phyloP scores from a whole-genome alignment of 2,113 vertebrate species.

The Astatotilapia flaviijosephi region DNA sequence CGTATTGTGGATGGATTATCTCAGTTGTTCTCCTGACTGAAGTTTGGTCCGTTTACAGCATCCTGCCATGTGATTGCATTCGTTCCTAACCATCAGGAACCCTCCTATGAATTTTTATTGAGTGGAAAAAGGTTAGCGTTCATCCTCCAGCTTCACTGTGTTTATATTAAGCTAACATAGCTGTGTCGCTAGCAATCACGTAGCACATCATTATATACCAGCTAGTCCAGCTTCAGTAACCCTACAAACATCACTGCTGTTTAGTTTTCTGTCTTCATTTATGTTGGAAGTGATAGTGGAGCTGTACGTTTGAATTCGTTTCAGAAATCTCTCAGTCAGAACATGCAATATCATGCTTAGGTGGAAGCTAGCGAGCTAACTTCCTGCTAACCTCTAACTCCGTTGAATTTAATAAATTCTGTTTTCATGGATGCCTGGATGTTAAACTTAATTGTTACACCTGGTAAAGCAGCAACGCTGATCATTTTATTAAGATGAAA shows the following conservation, averaged over 20 bases:
- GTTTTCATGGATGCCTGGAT: too few relatives aligned
- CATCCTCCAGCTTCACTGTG: neutral
- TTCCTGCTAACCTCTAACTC: too few relatives aligned
- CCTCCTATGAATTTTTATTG: accelerated
- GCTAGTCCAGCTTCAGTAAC: neutral
- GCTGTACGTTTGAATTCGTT: neutral
- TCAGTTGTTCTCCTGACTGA: neutral
- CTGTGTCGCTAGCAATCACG: neutral
- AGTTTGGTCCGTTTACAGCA: neutral
- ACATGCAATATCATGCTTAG: too few relatives aligned
- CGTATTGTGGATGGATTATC: neutral
- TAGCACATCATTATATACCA: neutral
- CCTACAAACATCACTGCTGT: neutral
- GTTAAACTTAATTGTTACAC: neutral
- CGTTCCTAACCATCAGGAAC: neutral
- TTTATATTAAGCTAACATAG: neutral
- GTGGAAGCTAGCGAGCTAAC: too few relatives aligned
- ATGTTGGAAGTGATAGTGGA: neutral
- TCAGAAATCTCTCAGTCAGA: neutral
- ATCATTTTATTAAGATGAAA: neutral
- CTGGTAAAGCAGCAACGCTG: neutral
- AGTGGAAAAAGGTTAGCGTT: neutral
- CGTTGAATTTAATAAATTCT: accelerated
- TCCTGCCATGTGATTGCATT: neutral
- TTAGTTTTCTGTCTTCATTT: neutral